Conservation (phyloP, 1,140 invertebrate species). For the Maniola jurtina region DNA sequence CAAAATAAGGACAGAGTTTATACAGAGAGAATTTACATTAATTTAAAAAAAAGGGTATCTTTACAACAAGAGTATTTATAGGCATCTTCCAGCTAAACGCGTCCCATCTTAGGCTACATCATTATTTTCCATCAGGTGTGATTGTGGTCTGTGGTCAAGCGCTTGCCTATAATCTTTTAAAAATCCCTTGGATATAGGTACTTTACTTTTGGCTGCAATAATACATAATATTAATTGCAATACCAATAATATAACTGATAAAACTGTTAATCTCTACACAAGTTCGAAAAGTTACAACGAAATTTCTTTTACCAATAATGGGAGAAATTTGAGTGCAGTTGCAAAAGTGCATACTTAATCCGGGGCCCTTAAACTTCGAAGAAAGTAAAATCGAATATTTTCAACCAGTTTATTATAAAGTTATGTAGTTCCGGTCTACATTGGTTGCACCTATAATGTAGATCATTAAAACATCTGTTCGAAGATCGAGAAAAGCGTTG, state of each 20-base stretch:
- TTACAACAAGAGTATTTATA: too few relatives aligned
- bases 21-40: too few relatives aligned
- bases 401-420: constrained; percentile 23
- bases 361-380: constrained; percentile 22
- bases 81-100: too few relatives aligned
- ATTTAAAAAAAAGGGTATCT: too few relatives aligned
- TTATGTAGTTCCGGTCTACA: constrained; percentile 30
- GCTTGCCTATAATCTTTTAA: too few relatives aligned
- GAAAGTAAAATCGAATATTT: constrained; percentile 29
- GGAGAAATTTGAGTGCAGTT: constrained; percentile 13
- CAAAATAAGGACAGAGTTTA: not conserved
- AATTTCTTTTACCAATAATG: constrained; percentile 23
- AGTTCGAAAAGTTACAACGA: constrained; percentile 10
- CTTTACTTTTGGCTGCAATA: too few relatives aligned
- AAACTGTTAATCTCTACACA: constrained; percentile 10
- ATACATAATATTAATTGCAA: too few relatives aligned
- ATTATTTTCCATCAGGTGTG: too few relatives aligned
- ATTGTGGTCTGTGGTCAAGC: too few relatives aligned
- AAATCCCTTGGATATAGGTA: too few relatives aligned
- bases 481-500: not conserved
- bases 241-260: too few relatives aligned
- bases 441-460: constrained; percentile 10
- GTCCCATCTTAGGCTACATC: too few relatives aligned
- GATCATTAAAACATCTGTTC: constrained; percentile 7
- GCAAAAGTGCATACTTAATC: constrained; percentile 8